A percentile compares a stretch with the other conserved stretches of the same genome.
Evolutionary conservation across 2,113 vertebrate genomes (phyloP).

Genomic region (Clarias batrachus): DNA sequence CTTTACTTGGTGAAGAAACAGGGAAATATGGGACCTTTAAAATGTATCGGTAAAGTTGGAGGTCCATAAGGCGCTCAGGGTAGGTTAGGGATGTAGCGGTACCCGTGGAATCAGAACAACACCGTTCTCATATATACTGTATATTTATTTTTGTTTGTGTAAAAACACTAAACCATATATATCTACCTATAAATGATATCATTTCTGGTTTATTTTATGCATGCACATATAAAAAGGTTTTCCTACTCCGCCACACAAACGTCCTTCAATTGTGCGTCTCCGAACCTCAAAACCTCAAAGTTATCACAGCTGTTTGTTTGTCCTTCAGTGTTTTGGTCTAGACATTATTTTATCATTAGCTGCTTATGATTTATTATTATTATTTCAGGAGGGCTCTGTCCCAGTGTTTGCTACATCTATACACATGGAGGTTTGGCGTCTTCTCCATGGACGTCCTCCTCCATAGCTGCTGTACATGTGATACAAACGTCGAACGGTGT

Average conservation of each 20-base stretch:
- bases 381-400: conserved; percentile 69
- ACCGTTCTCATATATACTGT: too few relatives aligned
- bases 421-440: not conserved
- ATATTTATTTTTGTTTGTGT: too few relatives aligned
- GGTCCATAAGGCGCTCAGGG: not conserved
- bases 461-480: not conserved
- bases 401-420: conserved; percentile 84
- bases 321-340: conserved; percentile 41
- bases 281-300: not conserved
- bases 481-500: not conserved
- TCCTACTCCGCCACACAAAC: not conserved
- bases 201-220: too few relatives aligned
- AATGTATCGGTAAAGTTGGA: not conserved
- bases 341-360: conserved; percentile 62
- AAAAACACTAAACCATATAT: not conserved
- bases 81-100: not conserved
- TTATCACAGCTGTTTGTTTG: not conserved
- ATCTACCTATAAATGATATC: too few relatives aligned
- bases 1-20: too few relatives aligned
- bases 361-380: conserved; percentile 64
- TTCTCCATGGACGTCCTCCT: not conserved
- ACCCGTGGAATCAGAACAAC: not conserved
- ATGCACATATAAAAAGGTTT: not conserved
- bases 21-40: not conserved
- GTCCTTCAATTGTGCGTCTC: not conserved